Evolutionary conservation across 2,113 vertebrate genomes (phyloP), one percentile per base, ranked within the genome.

Genomic region (Pyrgilauda ruficollis): DNA sequence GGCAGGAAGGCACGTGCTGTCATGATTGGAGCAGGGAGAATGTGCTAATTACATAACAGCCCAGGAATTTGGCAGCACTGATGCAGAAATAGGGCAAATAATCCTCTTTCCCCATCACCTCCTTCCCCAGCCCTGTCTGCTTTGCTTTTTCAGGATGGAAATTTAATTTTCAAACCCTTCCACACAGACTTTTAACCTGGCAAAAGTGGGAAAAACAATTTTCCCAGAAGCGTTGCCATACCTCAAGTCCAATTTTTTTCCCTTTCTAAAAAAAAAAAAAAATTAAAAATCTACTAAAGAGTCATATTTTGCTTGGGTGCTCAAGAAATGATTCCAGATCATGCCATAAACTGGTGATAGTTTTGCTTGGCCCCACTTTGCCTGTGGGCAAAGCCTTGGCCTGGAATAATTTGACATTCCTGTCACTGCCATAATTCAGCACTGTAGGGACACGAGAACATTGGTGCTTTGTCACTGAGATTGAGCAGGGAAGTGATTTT

Each of bases 1-100:
- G 70, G 89, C 85, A 93, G 79, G 90, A 87, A 76, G 66, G 82
- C 93, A 86, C 90, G 72, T 95, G 96, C 90, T 86, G 88, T 92
- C 94, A 84, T 90, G 92, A 95, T 72, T 43, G 56, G 78, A 92
- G 84, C 66, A 15, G 47, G 2, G 26, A 64, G 53, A 75, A 80
- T 84, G 67, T 56, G 77, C 89, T 94, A 78, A 95, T 96, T 90
- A 96, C 64, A 39, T 72, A 95, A 89, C 83, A 81, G 52, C 76
- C 73, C 11, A 95, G 93, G 94, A 96, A 97, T 96, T 94, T 97
- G 95, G 95, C 94, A 94, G 77, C 1, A 0, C 47, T 58, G 62
- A 28, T 27, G n/a, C 52, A 92, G 89, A 95, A 94, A 94, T 64
- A 92, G 90, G 83, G 96, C 88, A 92, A 95, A 95, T 96, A 86